Evolutionary conservation across 2,113 vertebrate species (phyloP), one percentile per base, ranked within the genome.

Genomic region (Chionodraco myersi): DNA sequence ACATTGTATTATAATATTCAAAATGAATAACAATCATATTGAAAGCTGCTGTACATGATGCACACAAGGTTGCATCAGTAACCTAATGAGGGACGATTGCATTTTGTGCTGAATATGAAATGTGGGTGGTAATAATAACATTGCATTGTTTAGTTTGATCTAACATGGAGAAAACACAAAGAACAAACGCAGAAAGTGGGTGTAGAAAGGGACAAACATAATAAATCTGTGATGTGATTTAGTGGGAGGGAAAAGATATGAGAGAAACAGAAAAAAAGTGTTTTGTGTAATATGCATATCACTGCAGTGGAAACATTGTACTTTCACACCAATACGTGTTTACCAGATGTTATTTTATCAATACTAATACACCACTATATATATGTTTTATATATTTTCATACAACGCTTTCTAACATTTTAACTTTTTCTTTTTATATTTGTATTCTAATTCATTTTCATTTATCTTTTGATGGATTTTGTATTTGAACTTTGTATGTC

Each of bases 81-180:
- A 68, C 45, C 79, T 85, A 84, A 80, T 84, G 75, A 86, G 77
- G 62, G 68, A 75, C 82, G 63, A 87, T 88, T 85, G 53, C 60
- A 70, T 91, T 89, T 62, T 83, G 67, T 10, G 12, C 65, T 85
- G 83, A 85, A 86, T 92, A 90, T 84, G 79, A 80, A 77, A 90
- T 88, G 85, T 84, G 65, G 75, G 21, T 49, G 52, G 68, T 52
- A 66, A 80, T 77, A 82, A 77, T 72, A 72, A 53, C 23, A 69
- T 62, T 80, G 53, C 44, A 65, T 74, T 82, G 68, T 87, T 87
- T 86, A 63, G 75, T 79, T 75, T 54, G 73, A 75, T 82, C 69
- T 51, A 60, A 73, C 59, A 72, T 15, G 52, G 34, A 58, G 54
- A 83, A 68, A 57, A 82, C 13, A 81, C 34, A 80, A 26, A 41